phyloP scores from a whole-genome alignment of 2,888 invertebrate species.

The Leptinotarsa tumamoca region DNA sequence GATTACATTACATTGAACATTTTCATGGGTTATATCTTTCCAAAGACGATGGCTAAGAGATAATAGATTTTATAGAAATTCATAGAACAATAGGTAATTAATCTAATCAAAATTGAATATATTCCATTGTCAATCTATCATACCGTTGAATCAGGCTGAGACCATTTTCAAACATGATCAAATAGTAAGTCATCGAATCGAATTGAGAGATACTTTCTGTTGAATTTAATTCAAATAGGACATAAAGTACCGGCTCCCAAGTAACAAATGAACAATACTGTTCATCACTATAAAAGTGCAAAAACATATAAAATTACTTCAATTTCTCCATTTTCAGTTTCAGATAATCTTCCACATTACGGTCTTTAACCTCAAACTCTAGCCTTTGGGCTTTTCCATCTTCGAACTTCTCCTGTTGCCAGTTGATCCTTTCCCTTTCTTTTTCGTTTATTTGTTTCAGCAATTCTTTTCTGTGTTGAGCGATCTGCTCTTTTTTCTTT shows the following conservation, averaged over 20 bases:
- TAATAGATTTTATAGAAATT: neutral
- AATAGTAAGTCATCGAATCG: no score
- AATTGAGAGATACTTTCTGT: no score
- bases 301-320: slow-evolving; percentile 57
- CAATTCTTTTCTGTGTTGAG: slow-evolving; percentile 73
- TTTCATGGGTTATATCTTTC: no score
- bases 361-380: slow-evolving; percentile 72
- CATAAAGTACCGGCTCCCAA: no score
- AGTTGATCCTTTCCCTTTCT: slow-evolving; percentile 73
- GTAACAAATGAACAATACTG: neutral
- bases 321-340: slow-evolving; percentile 72
- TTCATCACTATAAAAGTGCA: neutral
- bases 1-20: no score
- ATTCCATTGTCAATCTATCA: no score
- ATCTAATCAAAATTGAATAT: neutral
- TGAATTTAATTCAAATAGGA: no score
- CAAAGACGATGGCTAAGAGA: neutral
- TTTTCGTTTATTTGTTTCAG: slow-evolving; percentile 79
- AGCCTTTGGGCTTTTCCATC: slow-evolving; percentile 75
- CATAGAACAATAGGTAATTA: neutral
- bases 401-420: slow-evolving; percentile 74
- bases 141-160: no score
- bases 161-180: no score
- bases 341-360: slow-evolving; percentile 68
- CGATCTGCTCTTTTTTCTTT: slow-evolving; percentile 64